Base-by-base conservation (phyloP, 2,888 invertebrate genomes). In the Flexamia atlantica region DNA sequence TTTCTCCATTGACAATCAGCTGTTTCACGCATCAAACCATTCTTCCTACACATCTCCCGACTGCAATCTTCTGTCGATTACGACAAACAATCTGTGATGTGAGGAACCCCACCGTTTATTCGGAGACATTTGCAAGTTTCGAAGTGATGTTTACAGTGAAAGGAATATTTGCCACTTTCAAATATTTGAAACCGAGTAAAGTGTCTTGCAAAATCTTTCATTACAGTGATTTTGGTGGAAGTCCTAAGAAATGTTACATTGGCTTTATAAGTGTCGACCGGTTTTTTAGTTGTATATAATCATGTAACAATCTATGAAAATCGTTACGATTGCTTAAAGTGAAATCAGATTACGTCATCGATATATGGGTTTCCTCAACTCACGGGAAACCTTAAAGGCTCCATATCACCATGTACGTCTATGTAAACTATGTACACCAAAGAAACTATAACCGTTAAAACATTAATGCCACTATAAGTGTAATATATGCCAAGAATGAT, bases 1-100 rank as follows among this genome's bases (percentile, higher is more conserved):
- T 64, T 64, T 64, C 64, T 17, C 64, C 64, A 64, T 64, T 64
- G 28, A 64, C 28, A 64, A 64, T 64, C 64, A 64, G 64, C 64
- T 64, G 64, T 64, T 64, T 64, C 64, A 64, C 64, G 64, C 64
- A 28, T 64, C 64, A 4, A 53, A 10, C 20, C 64, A 30, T 28
- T 64, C 64, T 64, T 30, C 25, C 14, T 28, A 64, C 64, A 64
- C 30, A 64, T 64, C 64, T 64, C 30, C 64, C 64, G 9, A 3
- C 28, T 28, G 64, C 64, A 64, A 64, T 64, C 64, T 28, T 64
- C 64, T 30, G 64, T 64, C 64, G 64, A 64, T 64, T 64, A 64
- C 64, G 5, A 14, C 64, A 64, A 64, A 64, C 64, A 4, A 30
- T 12, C 30, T 28, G 64, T 64, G 12, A 30, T 14, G 14, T 64